A percentile compares a stretch with the other conserved stretches of the same genome.
phyloP scores from a whole-genome alignment of 1,140 invertebrate species.

The Bombus consobrinus region DNA sequence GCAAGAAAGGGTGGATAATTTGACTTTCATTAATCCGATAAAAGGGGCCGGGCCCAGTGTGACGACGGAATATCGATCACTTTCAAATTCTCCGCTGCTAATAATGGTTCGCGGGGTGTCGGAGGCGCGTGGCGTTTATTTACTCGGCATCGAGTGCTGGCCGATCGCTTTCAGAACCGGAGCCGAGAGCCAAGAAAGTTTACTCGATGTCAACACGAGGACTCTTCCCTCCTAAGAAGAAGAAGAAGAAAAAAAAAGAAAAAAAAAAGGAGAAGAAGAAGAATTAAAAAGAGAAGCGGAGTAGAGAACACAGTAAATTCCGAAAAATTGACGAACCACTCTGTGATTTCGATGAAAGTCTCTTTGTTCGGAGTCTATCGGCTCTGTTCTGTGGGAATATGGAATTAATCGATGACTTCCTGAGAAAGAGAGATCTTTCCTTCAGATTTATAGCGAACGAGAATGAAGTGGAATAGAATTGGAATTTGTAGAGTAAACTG shows the following conservation, averaged over 20 bases:
- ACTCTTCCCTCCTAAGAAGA: background rate
- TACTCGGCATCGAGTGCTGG: constrained; percentile 7
- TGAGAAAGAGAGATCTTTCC: too few species aligned
- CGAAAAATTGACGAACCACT: constrained; percentile 19
- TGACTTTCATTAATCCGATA: constrained; percentile 61
- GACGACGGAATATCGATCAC: constrained; percentile 52
- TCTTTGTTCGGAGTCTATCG: background rate
- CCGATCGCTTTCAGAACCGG: constrained; percentile 51
- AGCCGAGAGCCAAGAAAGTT: constrained; percentile 45
- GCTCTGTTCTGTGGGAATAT: background rate
- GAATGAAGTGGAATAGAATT: too few species aligned
- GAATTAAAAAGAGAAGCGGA: background rate
- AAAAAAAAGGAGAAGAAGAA: background rate
- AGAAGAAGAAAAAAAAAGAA: too few species aligned
- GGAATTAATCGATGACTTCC: background rate
- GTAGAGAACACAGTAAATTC: background rate
- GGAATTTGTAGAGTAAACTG: too few species aligned
- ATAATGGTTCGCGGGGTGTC: constrained; percentile 43
- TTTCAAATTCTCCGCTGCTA: constrained; percentile 62
- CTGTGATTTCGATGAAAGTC: background rate
- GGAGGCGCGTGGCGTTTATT: constrained; percentile 36
- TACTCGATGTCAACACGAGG: constrained; percentile 47
- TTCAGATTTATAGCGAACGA: too few species aligned
- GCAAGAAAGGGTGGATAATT: constrained; percentile 33
- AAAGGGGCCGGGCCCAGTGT: constrained; percentile 6